Base-by-base conservation (phyloP, 1,140 invertebrate species). In the Vanessa tameamea region DNA sequence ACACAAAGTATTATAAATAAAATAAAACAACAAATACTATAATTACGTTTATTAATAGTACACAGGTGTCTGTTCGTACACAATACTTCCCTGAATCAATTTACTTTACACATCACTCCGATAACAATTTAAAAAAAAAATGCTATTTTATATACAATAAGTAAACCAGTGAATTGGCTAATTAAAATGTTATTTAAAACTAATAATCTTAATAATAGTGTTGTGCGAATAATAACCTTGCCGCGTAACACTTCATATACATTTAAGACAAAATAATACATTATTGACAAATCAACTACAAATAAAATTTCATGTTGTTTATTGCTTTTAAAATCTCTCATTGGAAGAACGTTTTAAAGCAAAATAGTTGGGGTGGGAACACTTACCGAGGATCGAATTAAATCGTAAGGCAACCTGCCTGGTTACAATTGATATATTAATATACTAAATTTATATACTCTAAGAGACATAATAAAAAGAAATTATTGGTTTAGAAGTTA, bases 271-370 rank as follows among this genome's bases (percentile, higher is more conserved):
- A 16, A 61, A 66, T 57, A 63, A 68, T 76, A 73, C 69, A 79
- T 73, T 77, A 76, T 77, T 66, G 66, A 76, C 67, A 72, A 72
- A 76, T 76, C 76, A 82, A 82, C 75, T 80, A 76, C 48, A 75
- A 77, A 80, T 78, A 75, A 70, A 78, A 80, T 82, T 77, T 76
- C 67, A 53, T 5, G n/a, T 16, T 53, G 14, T 6, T 57, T 57
- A 59, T 59, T 59, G 63, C 64, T 72, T 65, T 48, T 4, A 59
- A 53, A 72, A 59, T 59, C 66, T 57, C 55, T 47, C 9, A 43
- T 43, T 72, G 71, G 71, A 72, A 72, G 71, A 72, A 55, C 66
- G 11, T 37, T 53, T 53, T 53, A 47, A 57, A 69, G 53, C 16
- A 53, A 57, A 65, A 31, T 14, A 64, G 5, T 23, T 13, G 26